Base-by-base conservation (phyloP, 2,888 invertebrate genomes). In the Archips xylosteana region DNA sequence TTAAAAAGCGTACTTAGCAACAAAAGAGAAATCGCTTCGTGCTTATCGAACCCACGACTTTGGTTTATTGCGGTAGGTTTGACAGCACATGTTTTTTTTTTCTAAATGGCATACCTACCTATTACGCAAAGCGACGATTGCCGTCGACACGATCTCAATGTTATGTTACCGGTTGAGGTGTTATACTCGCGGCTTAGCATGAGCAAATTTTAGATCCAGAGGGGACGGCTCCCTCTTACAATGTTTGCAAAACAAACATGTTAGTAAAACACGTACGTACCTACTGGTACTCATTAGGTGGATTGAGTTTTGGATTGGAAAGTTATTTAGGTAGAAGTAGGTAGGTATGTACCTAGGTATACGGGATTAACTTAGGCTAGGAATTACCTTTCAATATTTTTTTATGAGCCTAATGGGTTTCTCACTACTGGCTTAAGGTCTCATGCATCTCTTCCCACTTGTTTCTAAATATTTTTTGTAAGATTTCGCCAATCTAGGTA, bases 1-100 rank as follows among this genome's bases (percentile, higher is more conserved):
- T 39, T 6, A 39, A 39, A 36, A 3, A 36, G 39, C 13, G 9
- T 54, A 23, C 54, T 54, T 9, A 54, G 23, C 54, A 23, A 15
- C 23, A 23, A 54, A n/a, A 54, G 54, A 54, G 54, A 54, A 54
- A 54, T 54, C 54, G 5, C 54, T 5, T 54, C 54, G 54, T 54
- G 54, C 54, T n/a, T 54, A 54, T 54, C 54, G 13, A 54, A 8
- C 54, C 54, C 54, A 23, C 54, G 54, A 54, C 54, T 54, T 54
- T 54, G 9, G 54, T 23, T 54, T 9, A 54, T 54, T 54, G 54
- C 54, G 45, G 32, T 47, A 47, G 32, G 47, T 34, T 23, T 23
- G 3, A 32, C 47, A 64, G 45, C 59, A 59, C 5, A 59, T 59
- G 59, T 59, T 34, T 34, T 59, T 49, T 39, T 54, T 54, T 54